These are phyloP conservation scores for Passer domesticus DNA, from an alignment of 2,113 vertebrate species.

Conservation along the genomic window DNA sequence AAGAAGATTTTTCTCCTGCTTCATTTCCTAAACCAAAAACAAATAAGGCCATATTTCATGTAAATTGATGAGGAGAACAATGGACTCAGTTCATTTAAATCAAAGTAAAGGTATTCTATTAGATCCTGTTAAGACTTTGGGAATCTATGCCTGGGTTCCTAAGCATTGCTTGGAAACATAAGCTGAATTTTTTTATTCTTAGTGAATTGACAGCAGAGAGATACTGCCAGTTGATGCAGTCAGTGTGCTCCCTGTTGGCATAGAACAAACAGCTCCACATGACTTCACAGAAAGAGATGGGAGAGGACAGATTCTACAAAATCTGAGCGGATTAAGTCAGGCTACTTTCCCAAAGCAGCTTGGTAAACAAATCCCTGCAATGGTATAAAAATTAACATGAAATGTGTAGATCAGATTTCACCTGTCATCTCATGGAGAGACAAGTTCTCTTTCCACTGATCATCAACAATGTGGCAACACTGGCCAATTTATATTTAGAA, in stretches of 20 bases:
- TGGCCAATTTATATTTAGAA: background rate
- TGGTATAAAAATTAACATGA: background rate
- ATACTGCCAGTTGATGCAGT: background rate
- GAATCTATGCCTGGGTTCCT: background rate
- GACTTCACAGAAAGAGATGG: background rate
- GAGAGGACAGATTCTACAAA: background rate
- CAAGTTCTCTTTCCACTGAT: background rate
- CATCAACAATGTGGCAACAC: background rate
- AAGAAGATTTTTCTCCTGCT: conserved; percentile 76
- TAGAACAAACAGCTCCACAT: background rate
- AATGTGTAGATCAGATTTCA: background rate
- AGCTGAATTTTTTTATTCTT: background rate
- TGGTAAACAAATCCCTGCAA: background rate
- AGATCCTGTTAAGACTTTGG: background rate
- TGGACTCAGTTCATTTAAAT: background rate
- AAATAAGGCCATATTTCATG: background rate
- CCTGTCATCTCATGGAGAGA: background rate
- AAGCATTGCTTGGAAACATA: background rate
- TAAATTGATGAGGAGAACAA: background rate
- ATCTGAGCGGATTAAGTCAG: background rate
- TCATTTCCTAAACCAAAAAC: conserved; percentile 76
- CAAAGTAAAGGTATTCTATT: background rate
- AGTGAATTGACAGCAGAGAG: background rate
- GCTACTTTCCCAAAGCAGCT: background rate
- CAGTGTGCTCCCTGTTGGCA: background rate